Evolutionary conservation across 2,113 vertebrate genomes (phyloP), one percentile per base, ranked within the genome.

Genomic region (Donacobius atricapilla): DNA sequence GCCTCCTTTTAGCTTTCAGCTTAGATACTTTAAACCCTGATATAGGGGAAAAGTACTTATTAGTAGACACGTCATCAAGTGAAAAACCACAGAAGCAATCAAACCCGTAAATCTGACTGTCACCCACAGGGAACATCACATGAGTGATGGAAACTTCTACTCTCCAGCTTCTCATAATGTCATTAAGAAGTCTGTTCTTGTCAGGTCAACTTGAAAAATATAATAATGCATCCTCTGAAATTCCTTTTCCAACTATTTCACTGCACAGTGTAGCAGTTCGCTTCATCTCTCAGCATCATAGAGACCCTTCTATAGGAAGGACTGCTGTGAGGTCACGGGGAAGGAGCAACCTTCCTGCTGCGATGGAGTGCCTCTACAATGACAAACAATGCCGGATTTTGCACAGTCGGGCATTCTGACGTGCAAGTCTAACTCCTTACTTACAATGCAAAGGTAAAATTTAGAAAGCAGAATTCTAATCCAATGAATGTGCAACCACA

Each of bases 41-140:
- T 47, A 76, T 0, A 85, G 31, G 80, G 24, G 11, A 69, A 79
- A 73, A 42, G 31, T 61, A 79, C 35, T 87, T 80, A 64, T 54
- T 85, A 95, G 85, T 83, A 93, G n/a, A 42, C 42, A 23, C 11
- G 30, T 73, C 50, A 92, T 45, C 45, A 77, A 63, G 50, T 60
- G 30, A 92, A 93, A 94, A 96, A 69, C 44, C 94, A 90, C 68
- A 90, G 44, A 80, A 83, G 33, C 44, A 94, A 90, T n/a, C 56
- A 25, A 92, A 86, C 20, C 21, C 24, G 30, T 84, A 56, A 93
- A 94, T 53, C 60, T 60, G 66, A 93, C 48, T 92, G 69, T 72
- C 61, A 90, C 72, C 42, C 79, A 90, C 78, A 37, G 57, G 30
- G 76, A 90, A 73, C 35, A 13, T 45, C 54, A 82, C 6, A 5